Evolutionary conservation across 1,140 invertebrate genomes (phyloP), one percentile per base, ranked within the genome.

Genomic region (Rhynchophorus ferrugineus): DNA sequence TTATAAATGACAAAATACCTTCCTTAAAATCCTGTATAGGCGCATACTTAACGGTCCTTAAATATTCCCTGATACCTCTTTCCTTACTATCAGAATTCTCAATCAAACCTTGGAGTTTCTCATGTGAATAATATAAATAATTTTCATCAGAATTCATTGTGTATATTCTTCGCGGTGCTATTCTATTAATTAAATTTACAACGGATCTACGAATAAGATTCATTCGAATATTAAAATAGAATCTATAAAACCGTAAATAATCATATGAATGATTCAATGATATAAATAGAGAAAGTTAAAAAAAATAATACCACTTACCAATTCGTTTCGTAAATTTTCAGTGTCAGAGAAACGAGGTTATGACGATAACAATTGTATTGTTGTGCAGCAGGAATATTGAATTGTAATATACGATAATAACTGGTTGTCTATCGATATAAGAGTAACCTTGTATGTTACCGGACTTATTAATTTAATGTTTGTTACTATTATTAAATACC

Each of bases 21-120:
- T 43, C 44, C 18, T 57, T 61, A 52, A 69, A 69, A 56, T 69
- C 67, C 22, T 50, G 42, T 11, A 69, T 38, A 14, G 64, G 57
- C 8, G 58, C 58, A 63, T 67, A 66, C 49, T 62, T 66, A 37
- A 66, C 50, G 6, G 61, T 55, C 14, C 58, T 46, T 13, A 69
- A 54, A 49, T 69, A 69, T 33, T 66, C 58, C 13, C 51, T 52
- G 33, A 67, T 53, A 13, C 59, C 61, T 38, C 47, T 34, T 54
- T 64, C 61, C 42, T 57, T 50, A 37, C 59, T 48, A 36, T 47
- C 52, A 39, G 45, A 49, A 49, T 54, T 16, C 3, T 35, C 42
- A 34, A 62, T 62, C 24, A 61, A 46, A 13, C 50, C 49, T 7
- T 24, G 20, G 13, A 62, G 44, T 51, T 59, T 59, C 42, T 61